Conservation (phyloP, 2,888 invertebrate species). For the Coremacera marginata region DNA sequence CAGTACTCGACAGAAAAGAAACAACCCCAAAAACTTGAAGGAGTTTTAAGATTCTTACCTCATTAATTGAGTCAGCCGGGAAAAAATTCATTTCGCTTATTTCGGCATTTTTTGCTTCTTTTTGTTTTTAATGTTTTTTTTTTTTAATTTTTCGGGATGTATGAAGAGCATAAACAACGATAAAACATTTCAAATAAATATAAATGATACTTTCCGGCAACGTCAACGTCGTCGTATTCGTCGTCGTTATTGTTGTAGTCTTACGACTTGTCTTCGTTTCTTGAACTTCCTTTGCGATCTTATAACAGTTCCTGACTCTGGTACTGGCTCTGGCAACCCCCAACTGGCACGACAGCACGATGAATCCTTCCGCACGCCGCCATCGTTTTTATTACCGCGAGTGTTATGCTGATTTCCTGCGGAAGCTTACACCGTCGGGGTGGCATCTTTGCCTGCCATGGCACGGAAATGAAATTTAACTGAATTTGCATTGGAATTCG, state of each 20-base stretch:
- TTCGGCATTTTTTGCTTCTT: background rate
- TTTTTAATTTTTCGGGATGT: constrained; percentile 8
- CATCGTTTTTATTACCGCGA: constrained; percentile 60
- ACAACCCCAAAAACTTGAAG: constrained; percentile 8
- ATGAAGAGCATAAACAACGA: constrained; percentile 43
- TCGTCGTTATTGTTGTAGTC: constrained; percentile 44
- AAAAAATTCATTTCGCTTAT: constrained; percentile 44
- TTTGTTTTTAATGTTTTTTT: constrained; percentile 3
- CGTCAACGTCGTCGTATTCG: constrained; percentile 37
- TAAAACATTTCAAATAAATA: constrained; percentile 57
- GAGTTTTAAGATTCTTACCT: constrained; percentile 48
- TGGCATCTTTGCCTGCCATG: constrained; percentile 35
- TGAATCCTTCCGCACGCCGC: constrained; percentile 14
- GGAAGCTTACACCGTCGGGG: constrained; percentile 35
- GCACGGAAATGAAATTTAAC: constrained; percentile 65
- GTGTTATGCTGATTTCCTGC: constrained; percentile 64
- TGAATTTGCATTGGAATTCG: constrained; percentile 69
- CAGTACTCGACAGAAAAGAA: background rate
- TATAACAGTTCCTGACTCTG: background rate
- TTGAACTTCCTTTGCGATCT: constrained; percentile 22
- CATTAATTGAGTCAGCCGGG: constrained; percentile 59
- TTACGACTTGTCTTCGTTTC: constrained; percentile 42
- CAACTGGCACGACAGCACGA: background rate
- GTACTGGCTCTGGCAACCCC: background rate
- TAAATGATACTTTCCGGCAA: constrained; percentile 52